These are phyloP conservation scores for Siniperca scherzeri DNA, from an alignment of 2,797 vertebrate genomes.

Conservation along the genomic window DNA sequence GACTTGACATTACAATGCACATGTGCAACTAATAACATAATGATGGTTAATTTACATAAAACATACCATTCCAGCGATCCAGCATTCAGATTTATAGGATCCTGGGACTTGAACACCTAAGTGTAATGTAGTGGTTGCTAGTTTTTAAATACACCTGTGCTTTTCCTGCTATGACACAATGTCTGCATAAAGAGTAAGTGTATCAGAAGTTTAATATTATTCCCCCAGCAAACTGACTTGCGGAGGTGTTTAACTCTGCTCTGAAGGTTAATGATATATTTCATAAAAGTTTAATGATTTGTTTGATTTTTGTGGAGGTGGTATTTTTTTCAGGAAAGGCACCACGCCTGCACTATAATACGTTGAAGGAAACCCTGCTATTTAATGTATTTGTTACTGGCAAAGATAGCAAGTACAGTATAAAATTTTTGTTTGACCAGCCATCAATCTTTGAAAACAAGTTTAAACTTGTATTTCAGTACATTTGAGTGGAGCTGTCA, in stretches of 20 bases:
- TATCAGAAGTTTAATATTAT: background rate
- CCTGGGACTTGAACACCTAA: background rate
- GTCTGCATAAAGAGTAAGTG: background rate
- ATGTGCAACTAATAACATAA: background rate
- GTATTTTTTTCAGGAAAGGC: background rate
- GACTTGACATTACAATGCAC: background rate
- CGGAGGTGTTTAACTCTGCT: background rate
- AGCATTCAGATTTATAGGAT: background rate
- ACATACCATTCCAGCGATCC: background rate
- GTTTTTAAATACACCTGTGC: background rate
- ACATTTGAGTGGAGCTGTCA: background rate
- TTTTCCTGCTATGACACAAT: background rate
- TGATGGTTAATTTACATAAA: background rate
- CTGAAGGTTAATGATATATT: constrained; percentile 21
- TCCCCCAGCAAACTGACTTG: background rate
- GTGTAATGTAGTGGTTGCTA: background rate
- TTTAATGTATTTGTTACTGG: background rate
- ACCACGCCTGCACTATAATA: background rate
- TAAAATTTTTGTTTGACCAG: background rate
- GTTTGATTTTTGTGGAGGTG: background rate
- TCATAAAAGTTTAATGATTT: constrained; percentile 15
- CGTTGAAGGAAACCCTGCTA: background rate
- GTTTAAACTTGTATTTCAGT: background rate
- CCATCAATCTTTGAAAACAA: background rate
- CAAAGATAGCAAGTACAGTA: background rate